These are phyloP conservation scores for Panurus biarmicus DNA, from an alignment of 2,113 vertebrate species.

Conservation along the genomic window DNA sequence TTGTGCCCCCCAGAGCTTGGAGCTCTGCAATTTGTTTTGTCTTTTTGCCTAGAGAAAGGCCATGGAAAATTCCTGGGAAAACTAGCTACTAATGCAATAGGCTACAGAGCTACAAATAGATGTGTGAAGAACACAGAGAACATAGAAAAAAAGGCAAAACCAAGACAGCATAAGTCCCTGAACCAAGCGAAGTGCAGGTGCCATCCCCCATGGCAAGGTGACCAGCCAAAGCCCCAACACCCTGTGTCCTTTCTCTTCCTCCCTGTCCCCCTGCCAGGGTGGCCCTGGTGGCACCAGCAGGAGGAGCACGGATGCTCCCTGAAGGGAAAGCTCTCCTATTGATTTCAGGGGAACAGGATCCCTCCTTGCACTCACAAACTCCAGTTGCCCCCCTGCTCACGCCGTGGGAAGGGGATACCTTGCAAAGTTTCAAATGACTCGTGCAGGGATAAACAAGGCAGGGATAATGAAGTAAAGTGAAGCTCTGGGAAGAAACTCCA, in stretches of 20 bases:
- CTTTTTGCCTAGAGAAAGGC: too few species aligned
- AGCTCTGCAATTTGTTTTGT: background rate
- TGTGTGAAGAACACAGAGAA: background rate
- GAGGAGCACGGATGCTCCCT: background rate
- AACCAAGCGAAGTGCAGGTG: accelerated
- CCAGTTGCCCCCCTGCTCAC: background rate
- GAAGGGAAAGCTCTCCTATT: background rate
- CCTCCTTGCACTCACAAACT: background rate
- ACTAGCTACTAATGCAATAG: too few species aligned
- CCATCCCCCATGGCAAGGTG: background rate
- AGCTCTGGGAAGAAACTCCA: background rate
- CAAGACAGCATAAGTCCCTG: background rate
- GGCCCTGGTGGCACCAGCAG: background rate
- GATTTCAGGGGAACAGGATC: background rate
- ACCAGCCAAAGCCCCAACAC: accelerated
- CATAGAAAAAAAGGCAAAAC: background rate
- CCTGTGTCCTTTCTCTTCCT: background rate
- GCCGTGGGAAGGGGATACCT: background rate
- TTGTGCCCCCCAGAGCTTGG: background rate
- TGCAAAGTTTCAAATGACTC: background rate
- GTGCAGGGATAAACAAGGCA: background rate
- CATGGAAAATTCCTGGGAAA: background rate
- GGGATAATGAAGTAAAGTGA: slow-evolving; percentile 19
- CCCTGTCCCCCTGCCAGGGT: background rate
- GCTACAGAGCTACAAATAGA: background rate